Evolutionary conservation across 2,888 invertebrate genomes (phyloP), one percentile per base, ranked within the genome.

Genomic region (Smittia aterrima): DNA sequence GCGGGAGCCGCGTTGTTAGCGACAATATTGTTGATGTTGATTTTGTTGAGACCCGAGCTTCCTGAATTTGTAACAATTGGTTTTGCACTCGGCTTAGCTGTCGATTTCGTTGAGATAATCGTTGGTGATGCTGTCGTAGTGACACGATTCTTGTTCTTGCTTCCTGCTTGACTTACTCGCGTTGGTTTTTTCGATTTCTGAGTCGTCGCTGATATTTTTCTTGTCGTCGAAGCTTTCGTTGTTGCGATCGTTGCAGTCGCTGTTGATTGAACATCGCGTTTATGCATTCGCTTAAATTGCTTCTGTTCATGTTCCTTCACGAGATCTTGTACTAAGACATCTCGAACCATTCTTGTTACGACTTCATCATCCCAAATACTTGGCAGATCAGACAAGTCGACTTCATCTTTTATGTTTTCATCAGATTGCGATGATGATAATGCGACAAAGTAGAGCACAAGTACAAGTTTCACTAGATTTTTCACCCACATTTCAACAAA

Each of bases 301-400:
- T 54, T 70, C 7, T n/a, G 1, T 7, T 70, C 70, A 18, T 70
- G 25, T n/a, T 70, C 70, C 13, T 27, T 41, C 20, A 18, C 16
- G 16, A 70, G 53, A 70, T 70, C 70, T n/a, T 27, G n/a, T 16
- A 24, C 53, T 9, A 70, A 9, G n/a, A 70, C 54, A 13, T 70
- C 70, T 11, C 70, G 53, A 7, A 70, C 54, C 70, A 70, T 70
- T 27, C 70, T 41, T 4, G 70, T 27, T 7, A 70, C 54, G n/a
- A 54, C 54, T 54, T 70, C 53, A 27, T 70, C 70, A 18, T 70
- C 54, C 70, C 70, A 70, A 70, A 70, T 70, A 20, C 22, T 70
- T 27, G 70, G 70, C 27, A 70, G 13, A 20, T 40, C 24, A 11
- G 38, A 38, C 32, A 32, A 32, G 22, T 47, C 41, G 9, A 11